Conservation (phyloP, 2,113 vertebrate genomes). For the Vicugna pacos region DNA sequence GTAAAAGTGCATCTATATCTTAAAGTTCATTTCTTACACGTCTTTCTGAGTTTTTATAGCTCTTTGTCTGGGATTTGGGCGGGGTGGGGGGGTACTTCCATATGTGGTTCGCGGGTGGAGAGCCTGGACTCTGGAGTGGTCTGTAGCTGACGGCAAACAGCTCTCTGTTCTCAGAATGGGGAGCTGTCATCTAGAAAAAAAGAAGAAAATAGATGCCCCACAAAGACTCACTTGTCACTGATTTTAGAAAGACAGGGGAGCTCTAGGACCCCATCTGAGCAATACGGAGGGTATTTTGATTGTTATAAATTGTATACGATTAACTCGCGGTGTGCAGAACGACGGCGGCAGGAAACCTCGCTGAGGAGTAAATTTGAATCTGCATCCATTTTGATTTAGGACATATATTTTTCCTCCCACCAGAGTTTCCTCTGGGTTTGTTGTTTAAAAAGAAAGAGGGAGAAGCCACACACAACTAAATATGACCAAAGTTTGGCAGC, state of each 20-base stretch:
- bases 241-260: conserved; percentile 62
- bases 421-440: conserved; percentile 37
- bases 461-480: background rate
- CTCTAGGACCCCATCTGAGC: conserved; percentile 45
- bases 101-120: background rate
- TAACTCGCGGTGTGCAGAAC: conserved; percentile 52
- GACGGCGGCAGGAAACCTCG: background rate
- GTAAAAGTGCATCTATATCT: conserved; percentile 77
- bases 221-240: conserved; percentile 49
- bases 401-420: conserved; percentile 39
- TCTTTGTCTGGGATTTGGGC: conserved; percentile 77
- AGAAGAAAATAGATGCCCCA: conserved; percentile 52
- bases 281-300: conserved; percentile 51
- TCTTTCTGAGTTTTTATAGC: conserved; percentile 71
- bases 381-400: conserved; percentile 12
- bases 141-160: conserved; percentile 37
- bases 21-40: conserved; percentile 71
- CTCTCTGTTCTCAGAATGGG: conserved; percentile 41
- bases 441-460: background rate
- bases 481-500: conserved; percentile 34
- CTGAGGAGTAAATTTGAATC: conserved; percentile 54
- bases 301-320: conserved; percentile 63
- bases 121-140: conserved; percentile 34
- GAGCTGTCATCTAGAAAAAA: conserved; percentile 60
- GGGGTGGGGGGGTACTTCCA: conserved; percentile 31